Percentiles rank a stretch among this genome's conserved stretches.
Conservation (phyloP, 2,113 vertebrate genomes). For the Cranoglanis bouderius region DNA sequence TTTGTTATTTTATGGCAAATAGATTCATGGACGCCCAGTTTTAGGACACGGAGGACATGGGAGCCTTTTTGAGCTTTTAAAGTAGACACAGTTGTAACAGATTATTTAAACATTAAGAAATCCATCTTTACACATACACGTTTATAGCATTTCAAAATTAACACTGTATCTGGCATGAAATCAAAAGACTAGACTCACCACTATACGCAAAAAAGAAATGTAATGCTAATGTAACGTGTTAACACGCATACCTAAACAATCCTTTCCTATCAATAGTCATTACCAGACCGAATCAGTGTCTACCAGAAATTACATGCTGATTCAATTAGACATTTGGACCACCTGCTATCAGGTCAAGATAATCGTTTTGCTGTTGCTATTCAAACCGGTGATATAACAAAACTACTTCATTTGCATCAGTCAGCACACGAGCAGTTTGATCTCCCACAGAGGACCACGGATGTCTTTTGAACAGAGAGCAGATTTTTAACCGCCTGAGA, state of each 20-base stretch:
- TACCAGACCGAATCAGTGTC: background rate
- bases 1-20: background rate
- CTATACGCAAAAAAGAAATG: background rate
- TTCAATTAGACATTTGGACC: background rate
- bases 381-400: background rate
- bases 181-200: background rate
- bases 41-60: background rate
- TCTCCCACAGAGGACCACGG: background rate
- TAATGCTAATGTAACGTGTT: background rate
- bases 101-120: background rate
- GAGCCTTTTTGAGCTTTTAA: background rate
- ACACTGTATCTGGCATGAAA: background rate
- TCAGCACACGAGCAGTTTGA: background rate
- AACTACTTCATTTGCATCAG: conserved; percentile 12
- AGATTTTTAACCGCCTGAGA: background rate
- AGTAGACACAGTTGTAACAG: background rate
- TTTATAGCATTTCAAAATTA: background rate
- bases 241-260: background rate
- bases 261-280: background rate
- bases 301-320: background rate
- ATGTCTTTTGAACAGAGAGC: background rate
- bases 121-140: background rate
- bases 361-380: background rate
- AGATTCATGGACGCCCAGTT: background rate
- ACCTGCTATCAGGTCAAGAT: background rate